These are phyloP conservation scores for Myopa testacea DNA, from an alignment of 2,888 invertebrate species.

Conservation along the genomic window DNA sequence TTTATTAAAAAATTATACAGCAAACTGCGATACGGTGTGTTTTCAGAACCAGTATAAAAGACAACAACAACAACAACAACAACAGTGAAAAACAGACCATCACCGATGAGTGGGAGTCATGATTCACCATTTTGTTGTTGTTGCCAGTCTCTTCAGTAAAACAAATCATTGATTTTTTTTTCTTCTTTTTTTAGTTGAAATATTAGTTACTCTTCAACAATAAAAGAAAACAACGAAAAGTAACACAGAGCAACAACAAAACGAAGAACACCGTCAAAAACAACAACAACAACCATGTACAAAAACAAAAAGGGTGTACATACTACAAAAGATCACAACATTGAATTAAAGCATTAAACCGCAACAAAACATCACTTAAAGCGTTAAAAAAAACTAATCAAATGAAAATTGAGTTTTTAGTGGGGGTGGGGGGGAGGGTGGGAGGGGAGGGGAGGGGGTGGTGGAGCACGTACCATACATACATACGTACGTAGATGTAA, in stretches of 20 bases:
- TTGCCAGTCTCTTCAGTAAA: neutral
- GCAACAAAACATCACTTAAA: conserved; percentile 8
- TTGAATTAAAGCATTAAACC: conserved; percentile 26
- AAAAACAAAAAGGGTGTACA: neutral
- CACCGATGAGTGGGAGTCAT: conserved; percentile 15
- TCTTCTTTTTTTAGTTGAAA: neutral
- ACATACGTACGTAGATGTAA: neutral
- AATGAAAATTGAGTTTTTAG: neutral
- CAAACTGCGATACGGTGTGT: neutral
- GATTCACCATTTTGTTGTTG: conserved; percentile 9
- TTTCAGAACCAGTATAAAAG: neutral
- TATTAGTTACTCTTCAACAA: neutral
- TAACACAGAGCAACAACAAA: neutral
- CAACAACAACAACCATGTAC: neutral
- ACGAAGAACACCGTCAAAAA: neutral
- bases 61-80: neutral
- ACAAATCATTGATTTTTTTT: conserved; percentile 2
- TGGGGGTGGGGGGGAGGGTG: neutral
- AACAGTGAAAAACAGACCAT: neutral
- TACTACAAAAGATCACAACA: conserved; percentile 9
- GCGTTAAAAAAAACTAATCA: neutral
- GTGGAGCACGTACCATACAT: too few species aligned
- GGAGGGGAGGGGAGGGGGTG: neutral
- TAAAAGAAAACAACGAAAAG: neutral
- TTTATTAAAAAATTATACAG: conserved; percentile 17